A percentile compares a stretch with the other conserved stretches of the same genome.
Conservation (phyloP, 2,797 vertebrate species). For the Catamblyrhynchus diadema region DNA sequence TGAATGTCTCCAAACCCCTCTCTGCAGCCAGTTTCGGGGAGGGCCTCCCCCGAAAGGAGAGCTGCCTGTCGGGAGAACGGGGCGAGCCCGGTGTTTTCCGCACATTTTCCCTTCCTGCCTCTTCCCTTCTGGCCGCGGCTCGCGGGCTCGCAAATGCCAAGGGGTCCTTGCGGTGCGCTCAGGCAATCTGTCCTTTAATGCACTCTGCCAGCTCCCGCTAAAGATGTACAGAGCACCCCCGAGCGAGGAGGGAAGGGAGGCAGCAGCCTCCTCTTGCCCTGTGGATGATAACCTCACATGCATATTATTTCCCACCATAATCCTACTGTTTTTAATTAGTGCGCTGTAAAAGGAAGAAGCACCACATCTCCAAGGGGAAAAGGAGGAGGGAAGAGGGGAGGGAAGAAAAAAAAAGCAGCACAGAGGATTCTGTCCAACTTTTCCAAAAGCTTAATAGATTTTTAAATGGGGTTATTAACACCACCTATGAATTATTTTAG, state of each 20-base stretch:
- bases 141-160: not conserved
- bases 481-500: constrained; percentile 98
- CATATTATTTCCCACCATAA: constrained; percentile 46
- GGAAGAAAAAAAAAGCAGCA: not conserved
- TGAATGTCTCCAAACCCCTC: accelerated
- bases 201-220: not conserved
- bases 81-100: not conserved
- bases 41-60: not conserved
- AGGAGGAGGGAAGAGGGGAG: not conserved
- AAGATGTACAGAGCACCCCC: not conserved
- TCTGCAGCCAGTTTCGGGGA: not conserved
- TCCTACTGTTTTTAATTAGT: constrained; percentile 72
- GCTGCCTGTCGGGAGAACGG: not conserved
- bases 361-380: constrained; percentile 51
- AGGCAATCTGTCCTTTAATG: constrained; percentile 39
- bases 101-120: not conserved
- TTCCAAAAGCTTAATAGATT: constrained; percentile 78
- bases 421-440: constrained; percentile 66
- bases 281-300: constrained; percentile 39
- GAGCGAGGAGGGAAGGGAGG: not conserved
- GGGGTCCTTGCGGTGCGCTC: not conserved
- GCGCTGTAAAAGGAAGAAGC: constrained; percentile 20
- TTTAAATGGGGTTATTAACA: constrained; percentile 97
- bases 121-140: not conserved
- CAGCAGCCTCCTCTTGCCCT: constrained; percentile 32